Evolutionary conservation across 2,797 vertebrate genomes (phyloP).

Genomic region (Cryptoblepharus egeriae): DNA sequence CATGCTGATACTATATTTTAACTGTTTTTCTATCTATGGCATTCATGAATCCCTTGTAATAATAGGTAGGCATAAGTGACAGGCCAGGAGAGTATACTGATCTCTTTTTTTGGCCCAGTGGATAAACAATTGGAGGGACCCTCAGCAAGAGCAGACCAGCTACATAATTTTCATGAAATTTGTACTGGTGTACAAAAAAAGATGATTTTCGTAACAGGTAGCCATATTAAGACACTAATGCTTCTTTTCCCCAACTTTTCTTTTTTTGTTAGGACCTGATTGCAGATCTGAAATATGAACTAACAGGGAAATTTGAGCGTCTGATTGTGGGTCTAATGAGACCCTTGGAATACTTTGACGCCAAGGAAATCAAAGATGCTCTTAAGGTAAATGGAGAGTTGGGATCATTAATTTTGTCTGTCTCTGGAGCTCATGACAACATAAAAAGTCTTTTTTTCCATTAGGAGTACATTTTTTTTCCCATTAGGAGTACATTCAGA

Average conservation of each 20-base stretch:
- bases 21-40: not conserved
- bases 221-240: no score
- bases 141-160: no score
- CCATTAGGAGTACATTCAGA: not conserved
- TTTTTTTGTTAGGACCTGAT: conserved; percentile 87
- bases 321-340: conserved; percentile 95
- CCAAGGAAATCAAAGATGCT: conserved; percentile 96
- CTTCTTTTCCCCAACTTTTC: not conserved
- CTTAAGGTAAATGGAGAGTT: conserved; percentile 79
- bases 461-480: not conserved
- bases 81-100: not conserved
- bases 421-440: not conserved
- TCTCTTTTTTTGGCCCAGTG: not conserved
- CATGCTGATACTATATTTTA: not conserved
- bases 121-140: no score
- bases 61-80: not conserved
- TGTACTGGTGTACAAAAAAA: no score
- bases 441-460: not conserved
- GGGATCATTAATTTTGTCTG: not conserved
- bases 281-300: conserved; percentile 93
- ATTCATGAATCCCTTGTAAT: not conserved
- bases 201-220: no score
- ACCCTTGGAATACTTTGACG: conserved; percentile 87
- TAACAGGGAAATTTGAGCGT: conserved; percentile 96
- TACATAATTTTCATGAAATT: no score